Evolutionary conservation across 1,140 invertebrate species (phyloP).

Genomic region (Melipona quadrifasciata): DNA sequence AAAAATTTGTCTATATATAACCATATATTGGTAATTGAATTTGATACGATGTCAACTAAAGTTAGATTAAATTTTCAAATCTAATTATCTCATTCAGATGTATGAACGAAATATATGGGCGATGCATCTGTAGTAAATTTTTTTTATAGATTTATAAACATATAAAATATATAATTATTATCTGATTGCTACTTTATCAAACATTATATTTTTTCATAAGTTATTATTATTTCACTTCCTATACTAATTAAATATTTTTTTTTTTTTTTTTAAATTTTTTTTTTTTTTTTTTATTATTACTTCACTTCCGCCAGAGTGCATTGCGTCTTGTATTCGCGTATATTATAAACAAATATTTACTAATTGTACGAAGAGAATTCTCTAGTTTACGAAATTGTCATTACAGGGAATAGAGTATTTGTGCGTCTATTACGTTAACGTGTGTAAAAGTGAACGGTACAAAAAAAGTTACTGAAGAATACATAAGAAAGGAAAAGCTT

Average conservation of each 20-base stretch:
- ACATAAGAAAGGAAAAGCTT: neutral
- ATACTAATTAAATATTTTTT: no score
- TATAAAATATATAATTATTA: no score
- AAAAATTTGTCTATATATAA: neutral
- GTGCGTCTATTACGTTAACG: no score
- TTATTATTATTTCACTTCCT: no score
- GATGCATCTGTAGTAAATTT: neutral
- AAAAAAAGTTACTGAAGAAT: neutral
- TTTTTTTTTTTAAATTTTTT: no score
- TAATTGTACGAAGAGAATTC: neutral
- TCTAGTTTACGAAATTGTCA: neutral
- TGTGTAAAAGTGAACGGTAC: neutral
- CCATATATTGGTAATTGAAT: neutral
- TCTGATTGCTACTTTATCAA: no score
- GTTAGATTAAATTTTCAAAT: neutral
- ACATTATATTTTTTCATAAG: neutral
- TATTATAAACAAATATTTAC: neutral
- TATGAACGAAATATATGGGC: no score
- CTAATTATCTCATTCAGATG: neutral
- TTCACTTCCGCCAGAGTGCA: neutral
- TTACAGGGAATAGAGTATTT: no score
- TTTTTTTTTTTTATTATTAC: neutral
- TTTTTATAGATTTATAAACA: no score
- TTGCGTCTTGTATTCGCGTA: neutral
- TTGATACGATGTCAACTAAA: neutral